phyloP scores from a whole-genome alignment of 2,113 vertebrate species.

The Acrocephalus arundinaceus region DNA sequence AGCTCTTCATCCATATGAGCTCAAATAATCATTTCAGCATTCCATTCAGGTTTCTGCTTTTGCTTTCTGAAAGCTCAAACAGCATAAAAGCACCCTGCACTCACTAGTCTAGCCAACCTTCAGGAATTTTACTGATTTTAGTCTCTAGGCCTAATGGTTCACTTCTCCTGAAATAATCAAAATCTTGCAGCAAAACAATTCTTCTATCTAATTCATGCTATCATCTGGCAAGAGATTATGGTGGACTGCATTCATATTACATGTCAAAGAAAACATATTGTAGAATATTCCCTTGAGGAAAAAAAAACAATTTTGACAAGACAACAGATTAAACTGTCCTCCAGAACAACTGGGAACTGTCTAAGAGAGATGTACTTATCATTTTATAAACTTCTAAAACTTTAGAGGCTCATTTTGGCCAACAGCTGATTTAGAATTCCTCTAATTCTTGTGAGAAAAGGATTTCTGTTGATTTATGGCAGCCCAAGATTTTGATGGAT shows the following conservation, averaged over 20 bases:
- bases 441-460: background rate
- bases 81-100: background rate
- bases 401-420: background rate
- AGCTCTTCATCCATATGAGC: background rate
- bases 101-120: background rate
- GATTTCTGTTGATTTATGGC: background rate
- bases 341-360: background rate
- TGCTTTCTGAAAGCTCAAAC: background rate
- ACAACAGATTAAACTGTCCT: background rate
- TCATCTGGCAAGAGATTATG: background rate
- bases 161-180: constrained; percentile 32
- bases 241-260: background rate
- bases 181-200: constrained; percentile 10
- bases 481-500: background rate
- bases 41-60: background rate
- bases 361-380: background rate
- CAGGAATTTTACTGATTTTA: background rate
- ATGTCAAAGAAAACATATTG: background rate
- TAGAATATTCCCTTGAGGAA: background rate
- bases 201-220: background rate
- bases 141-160: background rate
- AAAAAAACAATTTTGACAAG: background rate
- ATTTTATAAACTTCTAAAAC: constrained; percentile 23
- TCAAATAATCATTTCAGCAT: background rate
- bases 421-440: constrained; percentile 1